Evolutionary conservation across 2,888 invertebrate species (phyloP).

Genomic region (Leucophenga montana): DNA sequence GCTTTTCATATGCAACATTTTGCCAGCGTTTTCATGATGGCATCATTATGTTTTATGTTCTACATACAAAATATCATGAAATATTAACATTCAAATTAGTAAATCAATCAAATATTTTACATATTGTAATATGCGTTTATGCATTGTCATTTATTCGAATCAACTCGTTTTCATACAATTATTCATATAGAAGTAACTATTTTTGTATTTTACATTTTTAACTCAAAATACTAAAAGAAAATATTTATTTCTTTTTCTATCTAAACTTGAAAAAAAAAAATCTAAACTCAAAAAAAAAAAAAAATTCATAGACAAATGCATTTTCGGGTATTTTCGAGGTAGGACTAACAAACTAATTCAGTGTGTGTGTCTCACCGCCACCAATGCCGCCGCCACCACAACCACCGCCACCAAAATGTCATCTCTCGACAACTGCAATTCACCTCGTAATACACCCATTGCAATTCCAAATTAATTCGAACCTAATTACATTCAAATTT

Average conservation of each 20-base stretch:
- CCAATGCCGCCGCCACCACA: slow-evolving; percentile 33
- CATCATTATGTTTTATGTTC: slow-evolving; percentile 37
- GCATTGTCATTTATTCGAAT: slow-evolving; percentile 7
- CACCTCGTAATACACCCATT: slow-evolving; percentile 28
- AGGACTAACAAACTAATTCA: slow-evolving; percentile 60
- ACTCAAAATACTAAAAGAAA: slow-evolving; percentile 11
- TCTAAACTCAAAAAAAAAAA: slow-evolving; percentile 49
- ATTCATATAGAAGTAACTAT: slow-evolving; percentile 36
- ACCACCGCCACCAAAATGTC: slow-evolving; percentile 36
- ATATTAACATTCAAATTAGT: slow-evolving; percentile 33
- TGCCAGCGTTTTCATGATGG: slow-evolving; percentile 49
- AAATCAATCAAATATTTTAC: background rate
- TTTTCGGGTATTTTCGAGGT: slow-evolving; percentile 74
- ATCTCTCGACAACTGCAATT: slow-evolving; percentile 21
- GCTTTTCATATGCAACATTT: slow-evolving; percentile 31
- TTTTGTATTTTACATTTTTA: slow-evolving; percentile 39
- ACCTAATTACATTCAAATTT: background rate
- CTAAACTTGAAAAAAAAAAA: slow-evolving; percentile 33
- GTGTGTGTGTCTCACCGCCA: slow-evolving; percentile 40
- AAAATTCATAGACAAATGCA: slow-evolving; percentile 70
- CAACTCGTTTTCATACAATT: slow-evolving; percentile 27
- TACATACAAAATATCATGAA: slow-evolving; percentile 32
- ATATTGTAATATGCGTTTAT: slow-evolving; percentile 14
- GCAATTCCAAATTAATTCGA: slow-evolving; percentile 1
- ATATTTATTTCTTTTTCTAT: slow-evolving; percentile 43